Evolutionary conservation across 2,888 invertebrate genomes (phyloP).

Genomic region (Lymantria dispar): DNA sequence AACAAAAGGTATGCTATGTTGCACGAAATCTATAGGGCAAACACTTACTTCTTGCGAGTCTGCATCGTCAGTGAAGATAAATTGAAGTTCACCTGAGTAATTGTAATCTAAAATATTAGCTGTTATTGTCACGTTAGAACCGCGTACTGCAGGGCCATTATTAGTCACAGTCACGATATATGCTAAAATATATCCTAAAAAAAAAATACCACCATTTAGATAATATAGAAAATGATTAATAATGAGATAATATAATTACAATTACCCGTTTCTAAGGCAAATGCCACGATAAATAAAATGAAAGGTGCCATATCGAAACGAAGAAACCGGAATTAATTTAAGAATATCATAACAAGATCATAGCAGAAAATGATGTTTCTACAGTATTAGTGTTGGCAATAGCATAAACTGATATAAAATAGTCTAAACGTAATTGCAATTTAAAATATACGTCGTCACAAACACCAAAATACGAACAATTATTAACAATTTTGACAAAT

Average conservation of each 20-base stretch:
- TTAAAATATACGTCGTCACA: conserved; percentile 45
- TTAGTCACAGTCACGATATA: conserved; percentile 76
- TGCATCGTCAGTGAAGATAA: conserved; percentile 85
- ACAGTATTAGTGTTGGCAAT: not conserved
- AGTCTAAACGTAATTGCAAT: not conserved
- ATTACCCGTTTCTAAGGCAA: conserved; percentile 47
- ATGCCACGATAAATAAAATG: conserved; percentile 49
- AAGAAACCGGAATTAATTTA: conserved; percentile 9
- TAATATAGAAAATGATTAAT: not conserved
- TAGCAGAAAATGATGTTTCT: conserved; percentile 11
- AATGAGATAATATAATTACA: conserved; percentile 5
- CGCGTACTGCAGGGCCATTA: conserved; percentile 87
- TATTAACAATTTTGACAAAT: not conserved
- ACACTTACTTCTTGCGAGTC: conserved; percentile 70
- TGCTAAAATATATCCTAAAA: conserved; percentile 47
- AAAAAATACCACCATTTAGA: conserved; percentile 1
- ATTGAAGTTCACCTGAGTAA: conserved; percentile 60
- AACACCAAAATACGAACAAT: conserved; percentile 1
- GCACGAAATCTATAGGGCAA: not conserved
- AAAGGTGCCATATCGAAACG: conserved; percentile 48
- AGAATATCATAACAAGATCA: conserved; percentile 15
- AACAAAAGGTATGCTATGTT: too few relatives aligned
- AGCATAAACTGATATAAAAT: not conserved
- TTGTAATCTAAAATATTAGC: conserved; percentile 78
- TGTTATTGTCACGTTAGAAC: conserved; percentile 86